Conservation (phyloP, 2,888 invertebrate species). For the Didymodactylos carnosus region DNA sequence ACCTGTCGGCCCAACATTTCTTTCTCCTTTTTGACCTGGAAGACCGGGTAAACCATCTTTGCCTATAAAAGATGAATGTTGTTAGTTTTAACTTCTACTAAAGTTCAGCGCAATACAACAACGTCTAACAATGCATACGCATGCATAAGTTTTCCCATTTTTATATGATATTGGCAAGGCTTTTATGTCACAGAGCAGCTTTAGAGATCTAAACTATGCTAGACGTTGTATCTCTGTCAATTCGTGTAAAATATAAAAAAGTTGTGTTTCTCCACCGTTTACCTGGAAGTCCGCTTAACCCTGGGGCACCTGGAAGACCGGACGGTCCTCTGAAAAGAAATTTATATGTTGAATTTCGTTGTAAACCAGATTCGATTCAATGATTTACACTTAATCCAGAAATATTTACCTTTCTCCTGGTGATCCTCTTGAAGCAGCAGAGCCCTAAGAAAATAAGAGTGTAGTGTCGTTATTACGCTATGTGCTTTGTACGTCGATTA, state of each 20-base stretch:
- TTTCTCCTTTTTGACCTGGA: slow-evolving; percentile 18
- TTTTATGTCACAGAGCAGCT: slow-evolving; percentile 16
- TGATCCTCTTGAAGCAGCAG: neutral
- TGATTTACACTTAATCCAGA: neutral
- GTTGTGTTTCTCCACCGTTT: too few relatives aligned
- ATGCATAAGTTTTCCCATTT: too few relatives aligned
- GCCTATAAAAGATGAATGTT: slow-evolving; percentile 17
- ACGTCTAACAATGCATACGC: too few relatives aligned
- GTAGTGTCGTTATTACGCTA: too few relatives aligned
- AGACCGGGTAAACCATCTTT: slow-evolving; percentile 18
- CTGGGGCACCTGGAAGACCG: slow-evolving; percentile 16
- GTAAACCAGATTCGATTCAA: too few relatives aligned
- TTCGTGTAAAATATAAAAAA: too few relatives aligned
- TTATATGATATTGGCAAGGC: too few relatives aligned
- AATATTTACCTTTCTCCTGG: neutral
- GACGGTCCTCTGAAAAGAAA: neutral
- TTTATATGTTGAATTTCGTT: too few relatives aligned
- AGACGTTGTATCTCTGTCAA: too few relatives aligned
- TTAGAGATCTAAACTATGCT: slow-evolving; percentile 3
- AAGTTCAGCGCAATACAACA: too few relatives aligned
- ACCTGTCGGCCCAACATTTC: slow-evolving; percentile 17
- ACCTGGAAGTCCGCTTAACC: neutral
- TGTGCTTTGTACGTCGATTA: too few relatives aligned
- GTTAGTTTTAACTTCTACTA: too few relatives aligned
- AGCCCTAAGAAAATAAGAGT: neutral